phyloP scores from a whole-genome alignment of 2,888 invertebrate genomes.

The Polylopha cassiicola region DNA sequence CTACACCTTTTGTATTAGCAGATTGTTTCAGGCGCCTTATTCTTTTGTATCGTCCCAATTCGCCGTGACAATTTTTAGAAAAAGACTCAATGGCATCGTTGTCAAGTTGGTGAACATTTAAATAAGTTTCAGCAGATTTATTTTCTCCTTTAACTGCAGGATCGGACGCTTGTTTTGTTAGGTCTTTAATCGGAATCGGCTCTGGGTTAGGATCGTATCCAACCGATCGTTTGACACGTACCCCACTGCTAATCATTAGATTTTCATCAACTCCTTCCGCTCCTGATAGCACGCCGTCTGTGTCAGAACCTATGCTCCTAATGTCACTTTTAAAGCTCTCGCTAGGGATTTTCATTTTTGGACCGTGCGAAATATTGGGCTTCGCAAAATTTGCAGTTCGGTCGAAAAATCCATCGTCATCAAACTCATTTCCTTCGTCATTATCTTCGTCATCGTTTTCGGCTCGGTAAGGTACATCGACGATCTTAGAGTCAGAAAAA shows the following conservation, averaged over 20 bases:
- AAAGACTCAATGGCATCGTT: constrained; percentile 56
- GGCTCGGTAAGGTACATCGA: constrained; percentile 52
- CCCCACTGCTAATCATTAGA: constrained; percentile 52
- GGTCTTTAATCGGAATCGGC: constrained; percentile 9
- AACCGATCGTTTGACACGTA: constrained; percentile 43
- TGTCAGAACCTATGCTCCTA: constrained; percentile 55
- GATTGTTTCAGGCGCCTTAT: constrained; percentile 54
- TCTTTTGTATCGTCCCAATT: constrained; percentile 57
- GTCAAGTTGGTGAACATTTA: constrained; percentile 44
- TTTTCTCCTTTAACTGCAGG: constrained; percentile 23
- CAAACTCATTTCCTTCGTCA: constrained; percentile 70
- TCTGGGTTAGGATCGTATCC: constrained; percentile 26
- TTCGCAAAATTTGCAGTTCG: constrained; percentile 50
- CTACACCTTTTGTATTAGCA: constrained; percentile 26
- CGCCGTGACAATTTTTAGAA: constrained; percentile 49
- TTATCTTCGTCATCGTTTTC: constrained; percentile 66
- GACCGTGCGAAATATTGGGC: constrained; percentile 27
- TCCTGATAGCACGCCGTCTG: constrained; percentile 57
- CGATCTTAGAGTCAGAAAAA: constrained; percentile 52
- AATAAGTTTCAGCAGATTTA: no score
- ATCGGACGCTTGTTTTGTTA: constrained; percentile 21
- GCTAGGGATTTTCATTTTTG: constrained; percentile 24
- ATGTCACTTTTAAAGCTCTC: constrained; percentile 37
- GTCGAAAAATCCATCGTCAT: constrained; percentile 69
- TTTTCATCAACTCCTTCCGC: constrained; percentile 61